Conservation (phyloP, 2,113 vertebrate species). For the Himantopus leucocephalus region DNA sequence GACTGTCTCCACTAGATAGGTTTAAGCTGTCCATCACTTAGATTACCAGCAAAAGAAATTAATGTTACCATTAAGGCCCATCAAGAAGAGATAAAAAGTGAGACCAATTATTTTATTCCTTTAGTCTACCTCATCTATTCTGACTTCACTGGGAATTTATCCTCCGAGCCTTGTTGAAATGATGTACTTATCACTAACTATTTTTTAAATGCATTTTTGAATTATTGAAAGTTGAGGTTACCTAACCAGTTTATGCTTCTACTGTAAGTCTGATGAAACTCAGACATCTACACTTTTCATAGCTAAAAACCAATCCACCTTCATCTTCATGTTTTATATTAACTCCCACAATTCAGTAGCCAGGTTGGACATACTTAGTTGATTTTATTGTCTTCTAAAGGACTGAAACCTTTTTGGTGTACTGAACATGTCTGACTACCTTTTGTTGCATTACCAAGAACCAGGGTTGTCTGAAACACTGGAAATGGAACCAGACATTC, state of each 20-base stretch:
- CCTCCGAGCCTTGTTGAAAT: background rate
- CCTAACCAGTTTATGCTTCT: background rate
- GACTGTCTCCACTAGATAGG: background rate
- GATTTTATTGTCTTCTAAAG: background rate
- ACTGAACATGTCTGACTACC: background rate
- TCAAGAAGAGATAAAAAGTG: background rate
- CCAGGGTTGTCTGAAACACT: background rate
- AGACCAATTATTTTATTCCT: background rate
- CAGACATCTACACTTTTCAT: background rate
- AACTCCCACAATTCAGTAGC: background rate
- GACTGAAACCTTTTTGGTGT: background rate
- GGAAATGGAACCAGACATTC: background rate
- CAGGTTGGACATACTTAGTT: background rate
- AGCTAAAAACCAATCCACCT: background rate
- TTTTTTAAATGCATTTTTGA: background rate
- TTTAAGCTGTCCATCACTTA: background rate
- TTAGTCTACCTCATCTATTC: background rate
- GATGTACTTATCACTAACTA: background rate
- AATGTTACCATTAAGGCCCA: background rate
- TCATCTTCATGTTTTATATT: background rate
- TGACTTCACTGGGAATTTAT: background rate
- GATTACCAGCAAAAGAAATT: background rate
- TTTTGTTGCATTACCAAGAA: background rate
- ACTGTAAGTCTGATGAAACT: background rate
- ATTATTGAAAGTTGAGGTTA: background rate